phyloP scores from a whole-genome alignment of 1,140 invertebrate species.

The Adoxophyes honmai region DNA sequence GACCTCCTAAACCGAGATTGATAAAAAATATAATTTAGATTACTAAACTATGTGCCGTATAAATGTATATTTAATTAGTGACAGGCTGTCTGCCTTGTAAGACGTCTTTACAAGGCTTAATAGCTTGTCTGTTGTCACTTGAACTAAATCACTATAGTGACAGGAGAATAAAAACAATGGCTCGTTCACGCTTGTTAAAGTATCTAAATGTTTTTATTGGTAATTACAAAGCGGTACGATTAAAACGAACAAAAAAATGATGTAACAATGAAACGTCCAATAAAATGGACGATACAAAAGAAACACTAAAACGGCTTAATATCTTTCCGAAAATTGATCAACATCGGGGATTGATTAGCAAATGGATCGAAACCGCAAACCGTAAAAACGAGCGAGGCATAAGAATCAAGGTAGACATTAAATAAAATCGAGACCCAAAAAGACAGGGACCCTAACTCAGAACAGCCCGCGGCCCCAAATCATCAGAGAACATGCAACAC shows the following conservation, averaged over 20 bases:
- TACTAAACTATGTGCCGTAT: background rate
- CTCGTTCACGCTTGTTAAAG: too few relatives aligned
- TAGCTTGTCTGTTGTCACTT: slow-evolving; percentile 12
- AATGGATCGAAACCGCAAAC: background rate
- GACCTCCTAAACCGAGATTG: background rate
- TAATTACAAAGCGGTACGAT: too few relatives aligned
- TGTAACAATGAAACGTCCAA: too few relatives aligned
- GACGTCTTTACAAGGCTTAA: slow-evolving; percentile 4
- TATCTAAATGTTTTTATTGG: too few relatives aligned
- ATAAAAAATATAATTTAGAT: slow-evolving; percentile 5
- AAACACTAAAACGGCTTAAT: too few relatives aligned
- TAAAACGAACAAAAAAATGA: too few relatives aligned
- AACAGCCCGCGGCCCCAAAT: slow-evolving; percentile 6
- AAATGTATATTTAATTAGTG: slow-evolving; percentile 5
- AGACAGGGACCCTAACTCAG: slow-evolving; percentile 1
- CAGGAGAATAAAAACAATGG: slow-evolving; percentile 1
- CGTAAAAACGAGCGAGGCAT: background rate
- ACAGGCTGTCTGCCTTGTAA: slow-evolving; percentile 8
- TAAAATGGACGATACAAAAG: too few relatives aligned
- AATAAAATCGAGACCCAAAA: slow-evolving; percentile 2
- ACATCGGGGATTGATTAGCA: background rate
- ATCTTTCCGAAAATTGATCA: too few relatives aligned
- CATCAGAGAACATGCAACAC: slow-evolving; percentile 13
- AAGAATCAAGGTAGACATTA: slow-evolving; percentile 1
- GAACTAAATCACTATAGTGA: slow-evolving; percentile 3